phyloP scores from a whole-genome alignment of 2,797 vertebrate species.

The Sebastes alutus region DNA sequence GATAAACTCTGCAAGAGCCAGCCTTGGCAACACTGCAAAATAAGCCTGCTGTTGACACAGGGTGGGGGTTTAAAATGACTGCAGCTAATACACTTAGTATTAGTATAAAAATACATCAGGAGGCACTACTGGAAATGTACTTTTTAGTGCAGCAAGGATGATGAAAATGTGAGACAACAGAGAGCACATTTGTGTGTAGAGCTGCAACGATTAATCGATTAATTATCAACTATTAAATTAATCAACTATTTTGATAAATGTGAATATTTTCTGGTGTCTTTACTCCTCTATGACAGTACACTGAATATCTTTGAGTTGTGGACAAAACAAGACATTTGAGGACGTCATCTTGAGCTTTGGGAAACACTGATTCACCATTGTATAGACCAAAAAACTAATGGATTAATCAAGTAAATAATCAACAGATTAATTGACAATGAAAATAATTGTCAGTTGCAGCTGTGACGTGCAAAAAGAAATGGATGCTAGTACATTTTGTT shows the following conservation, averaged over 20 bases:
- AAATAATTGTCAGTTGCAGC: too few relatives aligned
- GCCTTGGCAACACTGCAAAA: constrained; percentile 17
- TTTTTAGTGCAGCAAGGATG: background rate
- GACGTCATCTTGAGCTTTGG: too few relatives aligned
- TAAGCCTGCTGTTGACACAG: background rate
- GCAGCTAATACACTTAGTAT: background rate
- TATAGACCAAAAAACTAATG: rapidly evolving
- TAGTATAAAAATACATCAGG: background rate
- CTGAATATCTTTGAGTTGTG: too few relatives aligned
- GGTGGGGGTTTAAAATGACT: background rate
- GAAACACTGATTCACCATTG: too few relatives aligned
- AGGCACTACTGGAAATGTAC: background rate
- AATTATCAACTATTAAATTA: too few relatives aligned
- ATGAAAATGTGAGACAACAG: background rate
- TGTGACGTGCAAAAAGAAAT: background rate
- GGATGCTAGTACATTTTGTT: background rate
- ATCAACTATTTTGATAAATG: too few relatives aligned
- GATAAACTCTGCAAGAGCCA: constrained; percentile 53
- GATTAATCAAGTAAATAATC: too few relatives aligned
- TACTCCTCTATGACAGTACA: too few relatives aligned
- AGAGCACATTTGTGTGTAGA: background rate
- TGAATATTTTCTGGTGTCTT: too few relatives aligned
- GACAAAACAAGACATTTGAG: too few relatives aligned
- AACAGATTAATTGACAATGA: too few relatives aligned
- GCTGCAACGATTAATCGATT: too few relatives aligned